phyloP scores from a whole-genome alignment of 2,888 invertebrate genomes.

The Pimpla rufipes region DNA sequence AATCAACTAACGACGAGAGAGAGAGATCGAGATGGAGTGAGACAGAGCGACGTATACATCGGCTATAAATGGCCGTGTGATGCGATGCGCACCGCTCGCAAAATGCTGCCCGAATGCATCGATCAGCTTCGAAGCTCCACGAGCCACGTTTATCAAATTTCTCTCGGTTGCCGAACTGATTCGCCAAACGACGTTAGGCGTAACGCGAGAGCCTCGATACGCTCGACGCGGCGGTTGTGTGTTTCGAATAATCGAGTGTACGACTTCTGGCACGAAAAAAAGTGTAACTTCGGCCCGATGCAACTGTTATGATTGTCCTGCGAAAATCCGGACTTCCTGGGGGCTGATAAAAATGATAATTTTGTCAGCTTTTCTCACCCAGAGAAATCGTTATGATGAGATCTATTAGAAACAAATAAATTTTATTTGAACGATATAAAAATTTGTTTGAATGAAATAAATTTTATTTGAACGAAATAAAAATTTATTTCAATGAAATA shows the following conservation, averaged over 20 bases:
- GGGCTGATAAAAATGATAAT: no score
- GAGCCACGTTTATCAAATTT: slow-evolving; percentile 10
- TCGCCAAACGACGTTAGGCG: background rate
- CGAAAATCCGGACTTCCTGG: no score
- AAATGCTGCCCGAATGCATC: slow-evolving; percentile 31
- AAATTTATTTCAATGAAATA: no score
- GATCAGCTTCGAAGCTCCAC: background rate
- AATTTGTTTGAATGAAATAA: no score
- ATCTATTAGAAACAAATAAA: no score
- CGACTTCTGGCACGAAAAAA: background rate
- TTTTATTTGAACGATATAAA: no score
- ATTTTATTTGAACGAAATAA: no score
- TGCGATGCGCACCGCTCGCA: slow-evolving; percentile 28
- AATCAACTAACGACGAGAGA: slow-evolving; percentile 61
- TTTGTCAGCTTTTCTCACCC: no score
- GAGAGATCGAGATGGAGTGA: slow-evolving; percentile 4
- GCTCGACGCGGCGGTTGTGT: background rate
- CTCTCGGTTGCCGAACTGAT: background rate
- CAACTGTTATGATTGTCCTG: no score
- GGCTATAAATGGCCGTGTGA: slow-evolving; percentile 24
- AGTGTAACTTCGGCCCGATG: no score
- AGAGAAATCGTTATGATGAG: no score
- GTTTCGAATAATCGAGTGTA: background rate
- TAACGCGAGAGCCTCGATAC: background rate
- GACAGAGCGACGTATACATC: slow-evolving; percentile 8